A percentile compares a stretch with the other conserved stretches of the same genome.
Evolutionary conservation across 2,797 vertebrate genomes (phyloP).

Genomic region (Pipistrellus pygmaeus): DNA sequence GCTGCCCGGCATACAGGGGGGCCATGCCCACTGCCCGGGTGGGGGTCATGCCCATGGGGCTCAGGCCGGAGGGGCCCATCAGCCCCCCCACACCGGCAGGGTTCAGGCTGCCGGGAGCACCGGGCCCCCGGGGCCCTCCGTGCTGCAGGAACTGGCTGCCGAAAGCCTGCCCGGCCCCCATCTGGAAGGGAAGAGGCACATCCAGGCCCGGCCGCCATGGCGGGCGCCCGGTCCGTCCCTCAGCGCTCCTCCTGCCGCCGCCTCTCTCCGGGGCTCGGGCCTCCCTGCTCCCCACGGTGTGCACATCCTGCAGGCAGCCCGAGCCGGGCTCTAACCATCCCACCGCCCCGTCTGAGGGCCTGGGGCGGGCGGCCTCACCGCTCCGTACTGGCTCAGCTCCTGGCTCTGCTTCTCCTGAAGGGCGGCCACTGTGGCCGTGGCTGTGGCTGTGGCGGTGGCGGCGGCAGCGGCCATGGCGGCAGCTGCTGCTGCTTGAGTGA

Average conservation of each 20-base stretch:
- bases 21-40: conserved; percentile 88
- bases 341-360: rapidly evolving
- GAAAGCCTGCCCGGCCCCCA: conserved; percentile 94
- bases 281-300: rapidly evolving
- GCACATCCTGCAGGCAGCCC: background rate
- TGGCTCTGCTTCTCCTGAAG: conserved; percentile 98
- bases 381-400: conserved; percentile 94
- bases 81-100: conserved; percentile 84
- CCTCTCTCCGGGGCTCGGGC: background rate
- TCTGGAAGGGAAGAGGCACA: conserved; percentile 85
- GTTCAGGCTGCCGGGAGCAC: conserved; percentile 84
- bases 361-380: conserved; percentile 85
- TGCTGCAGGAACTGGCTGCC: conserved; percentile 95
- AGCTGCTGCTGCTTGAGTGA: conserved; percentile 94
- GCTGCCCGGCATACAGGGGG: conserved; percentile 91
- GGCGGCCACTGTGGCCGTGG: conserved; percentile 95
- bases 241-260: rapidly evolving
- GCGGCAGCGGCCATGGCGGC: conserved; percentile 95
- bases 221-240: background rate
- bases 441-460: conserved; percentile 95
- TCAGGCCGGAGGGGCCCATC: conserved; percentile 87
- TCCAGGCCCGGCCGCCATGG: background rate
- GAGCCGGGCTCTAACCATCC: background rate
- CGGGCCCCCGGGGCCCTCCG: conserved; percentile 92
- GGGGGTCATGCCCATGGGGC: conserved; percentile 90